Evolutionary conservation across 2,888 invertebrate genomes (phyloP), one percentile per base, ranked within the genome.

Genomic region (Pasiphila rectangulata): DNA sequence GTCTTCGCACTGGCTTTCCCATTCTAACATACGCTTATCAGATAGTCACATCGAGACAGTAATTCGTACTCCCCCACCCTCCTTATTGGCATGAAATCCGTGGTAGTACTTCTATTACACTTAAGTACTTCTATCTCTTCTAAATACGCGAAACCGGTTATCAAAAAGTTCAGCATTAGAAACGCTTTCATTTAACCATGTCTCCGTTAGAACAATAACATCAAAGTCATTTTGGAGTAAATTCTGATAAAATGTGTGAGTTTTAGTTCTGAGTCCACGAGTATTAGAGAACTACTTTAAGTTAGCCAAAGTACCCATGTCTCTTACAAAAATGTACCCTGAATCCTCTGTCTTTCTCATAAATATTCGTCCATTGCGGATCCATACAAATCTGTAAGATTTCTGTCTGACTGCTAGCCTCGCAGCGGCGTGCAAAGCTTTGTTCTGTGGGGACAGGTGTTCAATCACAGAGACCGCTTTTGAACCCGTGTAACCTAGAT

Each of bases 1-100:
- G 19, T 36, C 36, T 9, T 36, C 36, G 13, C 36, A 36, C 36
- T 4, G 13, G 13, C 36, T 36, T 10, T 36, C 36, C 36, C 36
- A 36, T 0, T 23, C 23, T 4, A 7, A 1, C 13, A 23, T 23
- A 1, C 36, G 36, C 15, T 3, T 21, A 1, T 12, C 36, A 15
- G 23, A 21, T 7, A 36, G 10, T 15, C 15, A 3, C 15, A 15
- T 36, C 9, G 36, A 23, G 7, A 36, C 23, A 21, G 36, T 23
- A 13, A 36, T 23, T 4, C 21, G 9, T 7, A n/a, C 13, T 4
- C 36, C 36, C 2, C 36, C 36, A 9, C 36, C 23, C 3, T 23
- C 21, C 4, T 15, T 36, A 6, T 23, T 2, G n/a, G 4, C 23
- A 13, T 36, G 13, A 23, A 36, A 36, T 2, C 36, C n/a, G n/a